Evolutionary conservation across 1,140 invertebrate genomes (phyloP), one percentile per base, ranked within the genome.

Genomic region (Drosophila neocordata): DNA sequence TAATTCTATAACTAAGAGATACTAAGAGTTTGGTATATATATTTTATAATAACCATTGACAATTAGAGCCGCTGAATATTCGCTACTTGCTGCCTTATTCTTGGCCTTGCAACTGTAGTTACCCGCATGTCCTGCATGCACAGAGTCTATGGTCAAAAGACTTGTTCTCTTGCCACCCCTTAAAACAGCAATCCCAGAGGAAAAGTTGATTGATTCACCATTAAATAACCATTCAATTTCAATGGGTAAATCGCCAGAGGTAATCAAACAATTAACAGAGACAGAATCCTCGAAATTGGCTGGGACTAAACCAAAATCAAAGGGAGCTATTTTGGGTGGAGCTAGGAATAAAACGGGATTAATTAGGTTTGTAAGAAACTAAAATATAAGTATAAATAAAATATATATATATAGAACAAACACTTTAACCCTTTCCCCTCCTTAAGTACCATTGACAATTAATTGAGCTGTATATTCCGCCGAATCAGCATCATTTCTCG

Each of bases 231-330:
- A 97, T 31, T 93, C 92, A 68, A 97, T 96, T 51, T 95, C 94
- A 66, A 97, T 93, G 3, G 97, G 96, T 67, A 95, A 93, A 90
- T 97, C 96, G 9, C 97, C 97, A 82, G 97, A 96, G 69, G 95
- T 94, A 11, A 98, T 95, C 34, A 95, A 94, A 92, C 97, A 99
- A 38, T 94, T 94, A 15, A 96, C 93, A 1, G 94, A 95, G 35
- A 94, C 94, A 56, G 95, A 94, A 82, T 96, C 95, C 41, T 95
- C 95, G 71, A 95, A 94, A 89, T 94, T 94, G 0, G 94, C 91
- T 2, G 94, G 93, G 41, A 94, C 93, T 58, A 93, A 92, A 38
- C 94, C 94, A 70, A 95, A 95, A 77, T 94, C 92, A 82, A 95
- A 95, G 37, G 94, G 94, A 60, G 94, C 93, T 90, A 96, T 95